These are phyloP conservation scores for Macrochelys suwanniensis DNA, from an alignment of 2,797 vertebrate species.

Conservation along the genomic window DNA sequence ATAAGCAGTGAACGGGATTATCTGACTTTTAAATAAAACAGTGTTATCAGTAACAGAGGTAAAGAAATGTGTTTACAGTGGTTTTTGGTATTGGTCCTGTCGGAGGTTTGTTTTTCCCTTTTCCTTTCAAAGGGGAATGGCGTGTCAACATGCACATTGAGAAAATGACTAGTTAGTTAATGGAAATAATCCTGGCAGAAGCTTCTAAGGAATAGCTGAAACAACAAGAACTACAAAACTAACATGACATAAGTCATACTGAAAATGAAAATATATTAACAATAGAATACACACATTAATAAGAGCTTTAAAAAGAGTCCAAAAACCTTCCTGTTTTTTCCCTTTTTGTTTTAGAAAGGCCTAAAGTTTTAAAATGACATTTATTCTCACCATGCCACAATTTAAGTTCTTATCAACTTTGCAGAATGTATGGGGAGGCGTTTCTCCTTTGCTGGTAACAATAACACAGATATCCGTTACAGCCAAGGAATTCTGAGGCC, in stretches of 20 bases:
- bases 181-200: background rate
- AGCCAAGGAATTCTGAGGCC: conserved; percentile 94
- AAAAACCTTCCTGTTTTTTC: background rate
- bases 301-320: background rate
- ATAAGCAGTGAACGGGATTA: background rate
- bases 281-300: background rate
- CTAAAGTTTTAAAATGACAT: background rate
- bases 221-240: background rate
- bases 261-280: background rate
- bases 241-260: background rate
- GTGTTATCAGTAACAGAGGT: background rate
- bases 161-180: background rate
- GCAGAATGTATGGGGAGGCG: conserved; percentile 96
- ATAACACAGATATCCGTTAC: conserved; percentile 98
- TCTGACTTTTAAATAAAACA: background rate
- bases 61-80: background rate
- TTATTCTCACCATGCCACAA: conserved; percentile 92
- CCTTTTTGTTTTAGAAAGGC: background rate
- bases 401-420: conserved; percentile 99
- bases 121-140: background rate
- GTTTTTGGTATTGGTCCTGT: background rate
- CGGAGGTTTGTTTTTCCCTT: background rate
- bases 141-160: background rate
- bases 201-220: background rate
- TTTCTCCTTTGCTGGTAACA: conserved; percentile 96